Evolutionary conservation across 2,797 vertebrate species (phyloP).

Genomic region (Myoxocephalus aenaeus): DNA sequence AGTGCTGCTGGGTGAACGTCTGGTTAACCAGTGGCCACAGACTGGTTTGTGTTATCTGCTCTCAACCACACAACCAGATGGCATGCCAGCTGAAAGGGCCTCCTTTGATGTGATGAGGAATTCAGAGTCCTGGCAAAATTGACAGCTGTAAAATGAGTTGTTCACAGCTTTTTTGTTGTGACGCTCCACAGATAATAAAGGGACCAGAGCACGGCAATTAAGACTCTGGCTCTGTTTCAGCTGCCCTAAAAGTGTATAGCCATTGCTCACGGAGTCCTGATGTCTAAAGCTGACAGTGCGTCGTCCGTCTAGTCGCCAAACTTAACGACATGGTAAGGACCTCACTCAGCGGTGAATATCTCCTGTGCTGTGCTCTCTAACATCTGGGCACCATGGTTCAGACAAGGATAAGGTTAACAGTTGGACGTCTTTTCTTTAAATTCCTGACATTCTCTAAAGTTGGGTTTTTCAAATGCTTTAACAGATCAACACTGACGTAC

Average conservation of each 20-base stretch:
- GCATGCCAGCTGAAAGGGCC: conserved; percentile 44
- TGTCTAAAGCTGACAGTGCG: neutral
- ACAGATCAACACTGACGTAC: conserved; percentile 54
- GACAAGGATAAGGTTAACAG: conserved; percentile 74
- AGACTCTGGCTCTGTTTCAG: conserved; percentile 16
- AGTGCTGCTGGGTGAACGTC: conserved; percentile 59
- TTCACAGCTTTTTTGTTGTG: conserved; percentile 40
- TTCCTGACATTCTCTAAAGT: conserved; percentile 71
- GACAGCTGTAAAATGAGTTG: conserved; percentile 58
- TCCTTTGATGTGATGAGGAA: conserved; percentile 69
- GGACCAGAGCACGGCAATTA: conserved; percentile 11
- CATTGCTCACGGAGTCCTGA: neutral
- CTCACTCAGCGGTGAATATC: conserved; percentile 45
- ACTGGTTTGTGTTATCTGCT: conserved; percentile 76
- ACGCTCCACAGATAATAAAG: conserved; percentile 13
- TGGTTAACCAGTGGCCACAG: conserved; percentile 82
- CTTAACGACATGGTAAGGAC: conserved; percentile 30
- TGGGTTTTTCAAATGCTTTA: conserved; percentile 55
- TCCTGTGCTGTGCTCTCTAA: conserved; percentile 54
- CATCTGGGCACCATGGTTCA: conserved; percentile 75
- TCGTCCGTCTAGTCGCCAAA: conserved; percentile 19
- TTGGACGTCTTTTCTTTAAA: conserved; percentile 70
- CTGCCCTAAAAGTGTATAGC: neutral
- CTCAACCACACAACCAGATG: conserved; percentile 65
- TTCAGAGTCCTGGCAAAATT: conserved; percentile 32